A percentile compares a stretch with the other conserved stretches of the same genome.
phyloP scores from a whole-genome alignment of 1,140 invertebrate species.

The Trichonephila clavipes region DNA sequence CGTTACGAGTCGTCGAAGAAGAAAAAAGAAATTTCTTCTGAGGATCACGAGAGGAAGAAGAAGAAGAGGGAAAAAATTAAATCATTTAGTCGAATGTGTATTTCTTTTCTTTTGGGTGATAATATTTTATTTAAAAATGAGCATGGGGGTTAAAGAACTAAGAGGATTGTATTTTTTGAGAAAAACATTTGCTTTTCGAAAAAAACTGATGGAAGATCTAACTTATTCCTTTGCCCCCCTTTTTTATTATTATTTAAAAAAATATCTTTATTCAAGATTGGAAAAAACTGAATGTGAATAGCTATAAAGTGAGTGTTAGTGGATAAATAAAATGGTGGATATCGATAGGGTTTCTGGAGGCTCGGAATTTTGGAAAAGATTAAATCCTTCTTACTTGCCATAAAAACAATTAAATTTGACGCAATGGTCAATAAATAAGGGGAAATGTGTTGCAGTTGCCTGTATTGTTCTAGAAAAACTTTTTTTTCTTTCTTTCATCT shows the following conservation, averaged over 20 bases:
- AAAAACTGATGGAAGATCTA: neutral
- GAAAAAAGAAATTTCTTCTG: neutral
- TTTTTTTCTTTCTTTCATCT: neutral
- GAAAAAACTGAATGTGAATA: neutral
- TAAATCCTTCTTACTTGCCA: slow-evolving; percentile 63
- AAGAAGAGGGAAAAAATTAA: slow-evolving; percentile 41
- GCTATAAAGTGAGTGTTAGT: slow-evolving; percentile 32
- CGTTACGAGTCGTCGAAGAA: slow-evolving; percentile 12
- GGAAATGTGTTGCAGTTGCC: slow-evolving; percentile 31
- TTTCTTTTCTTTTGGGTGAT: slow-evolving; percentile 3
- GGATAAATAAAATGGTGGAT: neutral
- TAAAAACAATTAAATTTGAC: slow-evolving; percentile 76
- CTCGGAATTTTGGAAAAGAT: slow-evolving; percentile 61
- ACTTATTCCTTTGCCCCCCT: neutral
- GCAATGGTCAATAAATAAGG: slow-evolving; percentile 63
- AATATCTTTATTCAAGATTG: slow-evolving; percentile 14
- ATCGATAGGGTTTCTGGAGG: slow-evolving; percentile 11
- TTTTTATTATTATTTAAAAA: neutral
- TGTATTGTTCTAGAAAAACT: neutral
- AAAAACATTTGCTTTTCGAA: slow-evolving; percentile 60
- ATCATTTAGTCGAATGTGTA: slow-evolving; percentile 68
- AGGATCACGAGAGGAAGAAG: neutral
- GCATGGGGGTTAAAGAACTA: neutral
- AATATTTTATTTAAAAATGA: slow-evolving; percentile 69
- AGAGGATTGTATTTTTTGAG: slow-evolving; percentile 57